Conservation (phyloP, 2,888 invertebrate genomes). For the Ligdia adustata region DNA sequence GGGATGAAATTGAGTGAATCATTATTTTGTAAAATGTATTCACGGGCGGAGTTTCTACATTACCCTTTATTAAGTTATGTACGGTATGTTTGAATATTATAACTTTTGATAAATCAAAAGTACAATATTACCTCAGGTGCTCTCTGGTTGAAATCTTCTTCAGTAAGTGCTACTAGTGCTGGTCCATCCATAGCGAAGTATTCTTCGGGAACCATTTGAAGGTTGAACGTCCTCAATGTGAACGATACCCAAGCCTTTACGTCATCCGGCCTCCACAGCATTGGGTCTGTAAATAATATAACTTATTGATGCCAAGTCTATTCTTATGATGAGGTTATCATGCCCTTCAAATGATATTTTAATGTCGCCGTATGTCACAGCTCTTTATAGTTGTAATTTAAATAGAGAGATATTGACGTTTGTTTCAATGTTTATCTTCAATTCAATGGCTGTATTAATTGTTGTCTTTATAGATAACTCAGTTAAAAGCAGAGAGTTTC, state of each 20-base stretch:
- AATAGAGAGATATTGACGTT: too few relatives aligned
- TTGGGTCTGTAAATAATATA: conserved; percentile 88
- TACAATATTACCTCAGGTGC: conserved; percentile 93
- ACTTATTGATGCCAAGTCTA: conserved; percentile 5
- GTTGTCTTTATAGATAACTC: too few relatives aligned
- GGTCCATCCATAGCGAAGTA: conserved; percentile 93
- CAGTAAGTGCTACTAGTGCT: conserved; percentile 89
- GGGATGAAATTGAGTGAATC: too few relatives aligned
- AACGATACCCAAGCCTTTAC: conserved; percentile 95
- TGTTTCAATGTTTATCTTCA: too few relatives aligned
- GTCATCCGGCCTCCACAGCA: conserved; percentile 92
- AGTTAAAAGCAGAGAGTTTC: too few relatives aligned
- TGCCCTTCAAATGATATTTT: conserved; percentile 24
- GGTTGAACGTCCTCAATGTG: conserved; percentile 91
- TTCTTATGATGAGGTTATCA: conserved; percentile 16
- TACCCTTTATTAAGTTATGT: too few relatives aligned
- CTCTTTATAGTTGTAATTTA: conserved; percentile 5
- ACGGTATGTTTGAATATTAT: too few relatives aligned
- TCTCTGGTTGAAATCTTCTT: conserved; percentile 93
- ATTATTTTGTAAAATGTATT: too few relatives aligned
- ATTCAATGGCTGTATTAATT: too few relatives aligned
- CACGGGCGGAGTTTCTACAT: too few relatives aligned
- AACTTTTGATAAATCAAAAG: too few relatives aligned
- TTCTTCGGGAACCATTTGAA: conserved; percentile 88
- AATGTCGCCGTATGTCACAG: neutral